Evolutionary conservation across 2,797 vertebrate genomes (phyloP), one percentile per base, ranked within the genome.

Genomic region (Ctenochaetus hawaiiensis): DNA sequence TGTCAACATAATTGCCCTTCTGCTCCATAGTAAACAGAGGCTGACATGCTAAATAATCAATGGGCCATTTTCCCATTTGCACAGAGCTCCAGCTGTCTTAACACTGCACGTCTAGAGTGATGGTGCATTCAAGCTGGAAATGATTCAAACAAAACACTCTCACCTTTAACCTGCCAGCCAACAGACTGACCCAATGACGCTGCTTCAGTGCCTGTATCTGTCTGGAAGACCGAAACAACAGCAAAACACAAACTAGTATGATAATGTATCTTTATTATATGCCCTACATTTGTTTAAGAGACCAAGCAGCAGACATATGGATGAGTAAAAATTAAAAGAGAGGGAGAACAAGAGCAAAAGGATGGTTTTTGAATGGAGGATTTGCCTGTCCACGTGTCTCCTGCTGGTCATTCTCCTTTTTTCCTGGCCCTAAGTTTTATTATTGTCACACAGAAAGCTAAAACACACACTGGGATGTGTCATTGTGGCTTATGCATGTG

Each of bases 381-480:
- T 43, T 51, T 73, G 78, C n/a, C 53, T 52, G 72, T 89, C 66
- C 77, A 72, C 51, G 30, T 89, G 84, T 91, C 88, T 76, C 58
- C 68, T 62, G 12, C 63, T 69, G 72, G 82, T 82, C 87, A 71
- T 61, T 82, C 81, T 83, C 48, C 73, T 78, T 85, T 82, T 89
- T 83, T 87, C 89, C 80, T 92, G 88, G 83, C 77, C 7, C 41
- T 37, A 8, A 37, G n/a, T 72, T 90, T 92, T 91, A 87, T 90
- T 89, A 87, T 89, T 87, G 89, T 89, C 90, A 80, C 78, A 85
- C 84, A 77, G 87, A 91, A 84, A 81, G 75, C 83, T 85, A 60
- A 82, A 79, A 77, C 20, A 72, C 76, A 86, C 52, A 47, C 67
- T 90, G 83, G 69, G 87, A 89, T 84, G 85, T 80, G 77, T 76